These are phyloP conservation scores for Caenorhabditis panamensis DNA, from an alignment of 2,888 invertebrate species.

Conservation along the genomic window DNA sequence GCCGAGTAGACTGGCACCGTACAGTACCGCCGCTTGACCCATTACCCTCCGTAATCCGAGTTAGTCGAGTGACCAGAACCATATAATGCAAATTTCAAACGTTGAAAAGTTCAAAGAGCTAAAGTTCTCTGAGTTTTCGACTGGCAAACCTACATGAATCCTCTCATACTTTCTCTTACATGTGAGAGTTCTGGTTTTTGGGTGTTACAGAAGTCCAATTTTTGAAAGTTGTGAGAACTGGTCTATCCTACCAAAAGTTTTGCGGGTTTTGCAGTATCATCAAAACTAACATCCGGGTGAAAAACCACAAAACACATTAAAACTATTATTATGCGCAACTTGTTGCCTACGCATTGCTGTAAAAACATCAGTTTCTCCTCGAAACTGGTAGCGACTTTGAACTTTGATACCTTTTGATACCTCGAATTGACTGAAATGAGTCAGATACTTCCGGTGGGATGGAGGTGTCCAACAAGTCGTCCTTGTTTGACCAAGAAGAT, in stretches of 20 bases:
- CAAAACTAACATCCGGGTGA: neutral
- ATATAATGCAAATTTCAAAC: no score
- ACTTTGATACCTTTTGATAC: neutral
- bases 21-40: slow-evolving; percentile 4
- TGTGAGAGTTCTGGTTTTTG: no score
- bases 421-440: neutral
- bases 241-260: no score
- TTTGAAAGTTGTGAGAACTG: no score
- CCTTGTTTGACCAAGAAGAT: neutral
- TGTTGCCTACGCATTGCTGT: neutral
- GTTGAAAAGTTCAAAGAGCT: no score
- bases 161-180: no score
- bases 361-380: neutral
- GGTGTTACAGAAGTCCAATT: no score
- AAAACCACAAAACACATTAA: neutral
- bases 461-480: neutral
- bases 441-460: neutral
- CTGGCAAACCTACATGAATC: no score
- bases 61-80: no score
- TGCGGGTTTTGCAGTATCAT: neutral
- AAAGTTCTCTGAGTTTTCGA: no score
- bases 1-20: neutral
- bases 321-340: neutral
- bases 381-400: no score
- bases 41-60: neutral